These are phyloP conservation scores for Pasiphila rectangulata DNA, from an alignment of 2,888 invertebrate species.

Conservation along the genomic window DNA sequence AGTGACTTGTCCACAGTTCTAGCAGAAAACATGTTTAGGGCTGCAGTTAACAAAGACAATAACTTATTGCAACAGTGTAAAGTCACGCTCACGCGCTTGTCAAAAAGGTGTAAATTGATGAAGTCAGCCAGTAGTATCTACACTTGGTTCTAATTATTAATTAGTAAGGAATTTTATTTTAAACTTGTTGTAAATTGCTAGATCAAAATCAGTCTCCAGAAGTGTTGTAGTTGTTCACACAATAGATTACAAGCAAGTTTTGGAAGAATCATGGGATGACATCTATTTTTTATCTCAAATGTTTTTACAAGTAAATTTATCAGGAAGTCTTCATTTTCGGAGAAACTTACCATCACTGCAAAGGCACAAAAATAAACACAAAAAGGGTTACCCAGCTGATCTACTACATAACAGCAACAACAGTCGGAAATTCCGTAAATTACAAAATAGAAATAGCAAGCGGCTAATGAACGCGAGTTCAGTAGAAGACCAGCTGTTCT, in stretches of 20 bases:
- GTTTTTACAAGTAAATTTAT: background rate
- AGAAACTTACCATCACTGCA: slow-evolving; percentile 44
- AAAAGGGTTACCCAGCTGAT: slow-evolving; percentile 49
- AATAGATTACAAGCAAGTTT: background rate
- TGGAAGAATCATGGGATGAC: background rate
- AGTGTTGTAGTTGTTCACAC: background rate
- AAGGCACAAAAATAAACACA: slow-evolving; percentile 40
- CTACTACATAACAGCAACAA: slow-evolving; percentile 45
- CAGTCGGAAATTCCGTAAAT: slow-evolving; percentile 33
- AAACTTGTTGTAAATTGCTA: background rate
- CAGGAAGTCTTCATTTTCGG: background rate
- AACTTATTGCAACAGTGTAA: background rate
- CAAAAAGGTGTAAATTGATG: slow-evolving; percentile 14
- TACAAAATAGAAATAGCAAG: slow-evolving; percentile 28
- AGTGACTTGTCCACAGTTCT: too few relatives aligned
- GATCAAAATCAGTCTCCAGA: background rate
- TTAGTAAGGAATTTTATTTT: too few relatives aligned
- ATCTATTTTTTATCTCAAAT: too few relatives aligned
- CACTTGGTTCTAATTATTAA: too few relatives aligned
- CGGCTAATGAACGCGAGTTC: slow-evolving; percentile 33
- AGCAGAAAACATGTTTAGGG: too few relatives aligned
- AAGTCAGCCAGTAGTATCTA: slow-evolving; percentile 6
- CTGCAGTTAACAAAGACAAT: too few relatives aligned
- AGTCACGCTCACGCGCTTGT: slow-evolving; percentile 6
- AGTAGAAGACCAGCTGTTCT: slow-evolving; percentile 68